Evolutionary conservation across 2,113 vertebrate species (phyloP), one percentile per base, ranked within the genome.

Genomic region (Neodon shergylaensis): DNA sequence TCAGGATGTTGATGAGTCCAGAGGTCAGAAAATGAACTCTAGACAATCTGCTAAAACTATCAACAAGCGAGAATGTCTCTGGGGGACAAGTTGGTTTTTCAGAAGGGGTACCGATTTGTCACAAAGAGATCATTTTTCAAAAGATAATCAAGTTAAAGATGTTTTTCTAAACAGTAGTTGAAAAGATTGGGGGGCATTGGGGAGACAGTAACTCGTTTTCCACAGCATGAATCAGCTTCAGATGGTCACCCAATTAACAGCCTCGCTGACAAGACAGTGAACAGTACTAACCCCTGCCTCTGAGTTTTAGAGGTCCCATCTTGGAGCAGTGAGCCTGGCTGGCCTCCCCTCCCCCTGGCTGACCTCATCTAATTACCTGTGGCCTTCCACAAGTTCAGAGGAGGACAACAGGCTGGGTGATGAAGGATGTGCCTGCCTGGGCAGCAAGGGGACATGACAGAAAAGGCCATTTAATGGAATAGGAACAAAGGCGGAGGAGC

Each of bases 281-380:
- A 49, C 52, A 26, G 91, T 73, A 54, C 93, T 0, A 16, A 91
- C 81, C 66, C 66, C 39, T 33, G 68, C 16, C 36, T 91, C 77
- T 95, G 92, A 95, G 17, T 94, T 96, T 74, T 68, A 42, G 58
- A 93, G 72, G 81, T 93, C 87, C 83, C 44, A 65, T 87, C 31
- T 52, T 78, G 77, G 81, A 90, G 44, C 13, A 16, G 24, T 1
- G 22, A 79, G 86, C 49, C 94, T 83, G 65, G 0, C 7, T 36
- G 36, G 91, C 91, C 47, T 65, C 82, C 70, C 91, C 16, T 7
- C 9, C 68, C 14, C 90, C 33, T 39, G 39, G 73, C 63, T 97
- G 96, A 96, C 97, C 97, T 96, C 79, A 81, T 65, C 96, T 94
- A 95, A 97, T 96, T 96, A 97, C 0, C 0, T 47, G 79, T 93